phyloP scores from a whole-genome alignment of 2,888 invertebrate genomes.

The Lamellibrachia satsuma region DNA sequence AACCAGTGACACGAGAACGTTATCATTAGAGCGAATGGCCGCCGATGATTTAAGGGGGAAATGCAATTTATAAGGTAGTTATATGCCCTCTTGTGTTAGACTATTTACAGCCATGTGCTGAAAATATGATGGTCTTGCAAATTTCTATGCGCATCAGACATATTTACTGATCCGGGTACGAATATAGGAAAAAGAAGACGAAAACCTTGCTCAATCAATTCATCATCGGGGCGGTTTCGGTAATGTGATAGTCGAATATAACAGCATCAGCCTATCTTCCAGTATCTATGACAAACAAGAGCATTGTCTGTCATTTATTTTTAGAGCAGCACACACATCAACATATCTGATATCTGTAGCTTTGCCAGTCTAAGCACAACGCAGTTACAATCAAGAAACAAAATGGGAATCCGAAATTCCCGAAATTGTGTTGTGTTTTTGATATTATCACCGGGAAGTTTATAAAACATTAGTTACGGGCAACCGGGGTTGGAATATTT shows the following conservation, averaged over 20 bases:
- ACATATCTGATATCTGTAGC: neutral
- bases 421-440: neutral
- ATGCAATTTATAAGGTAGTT: neutral
- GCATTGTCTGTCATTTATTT: neutral
- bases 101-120: neutral
- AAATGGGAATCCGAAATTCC: neutral
- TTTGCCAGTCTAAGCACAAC: neutral
- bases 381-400: neutral
- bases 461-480: neutral
- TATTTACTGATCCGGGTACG: neutral
- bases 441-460: neutral
- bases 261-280: neutral
- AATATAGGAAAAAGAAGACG: neutral
- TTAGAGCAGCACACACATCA: neutral
- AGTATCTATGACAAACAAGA: neutral
- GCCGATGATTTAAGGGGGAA: no score
- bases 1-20: no score
- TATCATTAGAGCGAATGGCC: no score
- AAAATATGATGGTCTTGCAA: neutral
- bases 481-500: neutral
- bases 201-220: neutral
- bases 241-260: neutral
- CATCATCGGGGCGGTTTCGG: neutral
- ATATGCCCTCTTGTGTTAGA: neutral
- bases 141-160: neutral